Percentiles rank a stretch among this genome's conserved stretches.
These are phyloP conservation scores for Spodoptera frugiperda DNA, from an alignment of 1,140 invertebrate species.

Conservation along the genomic window DNA sequence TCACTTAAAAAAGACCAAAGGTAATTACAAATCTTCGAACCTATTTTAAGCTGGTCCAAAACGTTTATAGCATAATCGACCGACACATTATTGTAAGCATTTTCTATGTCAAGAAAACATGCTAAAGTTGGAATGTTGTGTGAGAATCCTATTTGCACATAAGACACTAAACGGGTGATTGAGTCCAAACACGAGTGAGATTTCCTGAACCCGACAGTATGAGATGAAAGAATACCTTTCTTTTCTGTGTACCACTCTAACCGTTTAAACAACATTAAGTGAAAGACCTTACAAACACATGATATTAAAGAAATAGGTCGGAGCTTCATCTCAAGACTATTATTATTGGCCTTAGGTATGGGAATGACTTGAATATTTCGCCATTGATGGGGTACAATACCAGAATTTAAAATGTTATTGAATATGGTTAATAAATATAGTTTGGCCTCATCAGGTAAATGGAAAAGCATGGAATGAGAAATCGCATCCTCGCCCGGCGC, in stretches of 20 bases:
- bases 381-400: constrained; percentile 12
- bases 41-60: background rate
- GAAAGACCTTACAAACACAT: too few species aligned
- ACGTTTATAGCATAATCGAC: background rate
- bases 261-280: background rate
- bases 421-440: background rate
- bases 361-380: constrained; percentile 17
- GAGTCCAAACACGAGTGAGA: background rate
- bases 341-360: too few species aligned
- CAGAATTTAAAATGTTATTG: constrained; percentile 10
- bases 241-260: background rate
- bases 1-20: background rate
- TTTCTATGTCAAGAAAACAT: too few species aligned
- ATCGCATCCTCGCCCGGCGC: constrained; percentile 51
- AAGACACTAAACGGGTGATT: background rate
- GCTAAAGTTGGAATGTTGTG: too few species aligned
- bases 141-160: background rate
- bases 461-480: constrained; percentile 48
- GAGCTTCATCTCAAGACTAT: too few species aligned
- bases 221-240: background rate
- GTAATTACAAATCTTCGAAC: background rate
- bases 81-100: too few species aligned
- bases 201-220: background rate
- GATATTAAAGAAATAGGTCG: too few species aligned
- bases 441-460: constrained; percentile 5